phyloP scores from a whole-genome alignment of 2,113 vertebrate species.

The Microcebus tavaratra region DNA sequence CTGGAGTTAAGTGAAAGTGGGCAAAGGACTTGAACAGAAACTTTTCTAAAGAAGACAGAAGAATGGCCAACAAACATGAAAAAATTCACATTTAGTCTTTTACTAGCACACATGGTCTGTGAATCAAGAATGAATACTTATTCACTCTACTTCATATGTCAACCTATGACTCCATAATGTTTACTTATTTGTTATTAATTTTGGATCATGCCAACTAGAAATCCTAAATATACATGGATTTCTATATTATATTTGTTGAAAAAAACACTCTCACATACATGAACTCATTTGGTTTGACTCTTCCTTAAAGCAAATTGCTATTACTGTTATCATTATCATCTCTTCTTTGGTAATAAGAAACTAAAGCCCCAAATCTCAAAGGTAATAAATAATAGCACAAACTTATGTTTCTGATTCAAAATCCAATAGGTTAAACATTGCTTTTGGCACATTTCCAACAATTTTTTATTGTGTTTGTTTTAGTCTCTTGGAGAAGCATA shows the following conservation, averaged over 20 bases:
- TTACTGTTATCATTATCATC: not conserved
- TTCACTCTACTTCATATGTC: rapidly evolving
- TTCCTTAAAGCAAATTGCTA: not conserved
- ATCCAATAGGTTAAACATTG: not conserved
- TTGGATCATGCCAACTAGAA: not conserved
- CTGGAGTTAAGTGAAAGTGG: too few species aligned
- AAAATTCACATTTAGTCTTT: not conserved
- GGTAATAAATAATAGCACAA: not conserved
- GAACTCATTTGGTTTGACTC: not conserved
- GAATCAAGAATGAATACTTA: not conserved
- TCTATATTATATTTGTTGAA: not conserved
- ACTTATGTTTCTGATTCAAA: not conserved
- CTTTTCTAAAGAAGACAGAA: too few species aligned
- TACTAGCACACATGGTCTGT: not conserved
- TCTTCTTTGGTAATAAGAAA: not conserved
- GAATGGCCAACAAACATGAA: too few species aligned
- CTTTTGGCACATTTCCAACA: not conserved
- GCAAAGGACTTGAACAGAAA: too few species aligned
- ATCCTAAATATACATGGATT: not conserved
- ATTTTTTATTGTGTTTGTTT: not conserved
- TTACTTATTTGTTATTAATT: not conserved
- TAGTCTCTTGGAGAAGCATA: not conserved
- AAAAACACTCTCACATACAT: not conserved
- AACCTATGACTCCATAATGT: not conserved
- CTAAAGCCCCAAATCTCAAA: not conserved